A percentile compares a stretch with the other conserved stretches of the same genome.
Conservation (phyloP, 1,140 invertebrate genomes). For the Bombus polaris region DNA sequence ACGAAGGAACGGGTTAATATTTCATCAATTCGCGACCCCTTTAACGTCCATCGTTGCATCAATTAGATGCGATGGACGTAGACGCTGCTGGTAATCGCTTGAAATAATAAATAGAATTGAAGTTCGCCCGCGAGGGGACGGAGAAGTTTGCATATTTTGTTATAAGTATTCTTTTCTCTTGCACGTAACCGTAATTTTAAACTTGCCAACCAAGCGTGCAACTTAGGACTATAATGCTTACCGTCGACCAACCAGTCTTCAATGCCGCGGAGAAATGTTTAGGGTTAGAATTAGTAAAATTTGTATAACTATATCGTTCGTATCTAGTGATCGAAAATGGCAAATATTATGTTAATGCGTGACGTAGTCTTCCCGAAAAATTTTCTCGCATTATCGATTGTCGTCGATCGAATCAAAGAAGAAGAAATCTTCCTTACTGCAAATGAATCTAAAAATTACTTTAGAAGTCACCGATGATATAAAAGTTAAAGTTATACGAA, state of each 20-base stretch:
- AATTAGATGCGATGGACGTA: slow-evolving; percentile 28
- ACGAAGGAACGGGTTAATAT: slow-evolving; percentile 42
- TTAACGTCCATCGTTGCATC: slow-evolving; percentile 25
- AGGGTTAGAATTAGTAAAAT: neutral
- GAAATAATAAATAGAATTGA: slow-evolving; percentile 41
- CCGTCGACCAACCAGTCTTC: neutral
- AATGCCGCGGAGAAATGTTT: neutral
- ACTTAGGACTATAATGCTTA: neutral
- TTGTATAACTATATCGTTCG: neutral
- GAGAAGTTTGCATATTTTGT: neutral
- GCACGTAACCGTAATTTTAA: slow-evolving; percentile 11
- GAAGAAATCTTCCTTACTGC: neutral
- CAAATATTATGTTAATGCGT: neutral
- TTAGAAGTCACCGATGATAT: neutral
- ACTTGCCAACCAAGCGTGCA: neutral
- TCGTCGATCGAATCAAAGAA: neutral
- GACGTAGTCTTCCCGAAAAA: neutral
- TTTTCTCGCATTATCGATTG: neutral
- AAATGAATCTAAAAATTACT: neutral
- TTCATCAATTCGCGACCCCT: slow-evolving; percentile 44
- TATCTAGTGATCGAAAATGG: neutral
- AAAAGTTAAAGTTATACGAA: too few species aligned
- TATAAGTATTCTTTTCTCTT: neutral
- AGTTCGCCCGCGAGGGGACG: neutral
- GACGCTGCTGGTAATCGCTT: slow-evolving; percentile 21